These are phyloP conservation scores for Onychomys torridus DNA, from an alignment of 2,797 vertebrate genomes.

Conservation along the genomic window DNA sequence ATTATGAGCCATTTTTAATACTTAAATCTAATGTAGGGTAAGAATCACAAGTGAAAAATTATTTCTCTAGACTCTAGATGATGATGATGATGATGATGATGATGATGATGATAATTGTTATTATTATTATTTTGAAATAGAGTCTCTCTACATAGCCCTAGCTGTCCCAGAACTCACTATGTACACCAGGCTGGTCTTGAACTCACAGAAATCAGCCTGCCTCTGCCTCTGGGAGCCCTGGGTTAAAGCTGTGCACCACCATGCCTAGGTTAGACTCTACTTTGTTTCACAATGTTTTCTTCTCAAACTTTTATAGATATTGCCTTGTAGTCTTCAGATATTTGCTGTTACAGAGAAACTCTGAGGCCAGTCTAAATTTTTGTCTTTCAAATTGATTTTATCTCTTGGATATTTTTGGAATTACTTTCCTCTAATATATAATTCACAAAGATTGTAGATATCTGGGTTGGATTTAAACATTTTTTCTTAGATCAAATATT, in stretches of 20 bases:
- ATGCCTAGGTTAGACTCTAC: neutral
- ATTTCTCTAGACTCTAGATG: neutral
- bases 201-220: neutral
- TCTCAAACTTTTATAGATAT: neutral
- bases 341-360: constrained; percentile 1
- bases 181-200: neutral
- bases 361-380: constrained; percentile 27
- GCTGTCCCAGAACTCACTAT: neutral
- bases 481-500: neutral
- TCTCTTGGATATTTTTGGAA: neutral
- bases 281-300: neutral
- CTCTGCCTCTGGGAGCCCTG: neutral
- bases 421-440: neutral
- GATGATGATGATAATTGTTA: neutral
- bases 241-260: neutral
- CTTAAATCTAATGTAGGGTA: neutral
- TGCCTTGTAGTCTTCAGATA: neutral
- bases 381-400: constrained; percentile 2
- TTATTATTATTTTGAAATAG: neutral
- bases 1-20: neutral
- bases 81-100: too few species aligned
- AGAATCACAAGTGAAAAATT: neutral
- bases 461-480: neutral
- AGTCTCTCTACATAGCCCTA: neutral
- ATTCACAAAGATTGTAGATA: constrained; percentile 22